A percentile compares a stretch with the other conserved stretches of the same genome.
Conservation (phyloP, 2,888 invertebrate species). For the Poecilus cupreus region DNA sequence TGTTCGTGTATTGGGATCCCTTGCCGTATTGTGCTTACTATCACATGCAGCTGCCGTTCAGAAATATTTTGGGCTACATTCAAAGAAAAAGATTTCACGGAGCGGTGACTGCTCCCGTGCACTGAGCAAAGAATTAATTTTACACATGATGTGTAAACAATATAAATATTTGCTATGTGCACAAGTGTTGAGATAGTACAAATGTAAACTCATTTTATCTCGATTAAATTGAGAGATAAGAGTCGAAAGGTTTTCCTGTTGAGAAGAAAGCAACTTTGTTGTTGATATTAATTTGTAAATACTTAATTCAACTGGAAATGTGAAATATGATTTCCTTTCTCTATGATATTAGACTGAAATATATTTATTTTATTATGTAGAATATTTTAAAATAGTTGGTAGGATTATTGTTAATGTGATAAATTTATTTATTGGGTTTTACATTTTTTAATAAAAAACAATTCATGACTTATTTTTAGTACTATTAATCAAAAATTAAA, state of each 20-base stretch:
- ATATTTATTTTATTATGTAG: slow-evolving; percentile 33
- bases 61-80: slow-evolving; percentile 76
- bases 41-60: slow-evolving; percentile 84
- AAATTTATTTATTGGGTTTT: slow-evolving; percentile 44
- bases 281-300: slow-evolving; percentile 13
- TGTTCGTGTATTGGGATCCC: slow-evolving; percentile 90
- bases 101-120: slow-evolving; percentile 70
- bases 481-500: not conserved
- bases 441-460: slow-evolving; percentile 24
- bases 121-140: slow-evolving; percentile 63
- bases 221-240: slow-evolving; percentile 22
- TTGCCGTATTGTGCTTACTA: slow-evolving; percentile 91
- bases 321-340: slow-evolving; percentile 8
- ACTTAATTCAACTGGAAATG: slow-evolving; percentile 39
- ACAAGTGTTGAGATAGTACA: slow-evolving; percentile 38
- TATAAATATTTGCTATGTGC: not conserved
- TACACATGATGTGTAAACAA: slow-evolving; percentile 10
- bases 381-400: not conserved
- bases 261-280: not conserved
- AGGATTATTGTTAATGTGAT: slow-evolving; percentile 28
- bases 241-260: not conserved
- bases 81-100: slow-evolving; percentile 72
- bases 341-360: slow-evolving; percentile 43
- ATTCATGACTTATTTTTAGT: not conserved
- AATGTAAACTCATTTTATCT: slow-evolving; percentile 29